Base-by-base conservation (phyloP, 2,888 invertebrate genomes). In the Chirona hameri region DNA sequence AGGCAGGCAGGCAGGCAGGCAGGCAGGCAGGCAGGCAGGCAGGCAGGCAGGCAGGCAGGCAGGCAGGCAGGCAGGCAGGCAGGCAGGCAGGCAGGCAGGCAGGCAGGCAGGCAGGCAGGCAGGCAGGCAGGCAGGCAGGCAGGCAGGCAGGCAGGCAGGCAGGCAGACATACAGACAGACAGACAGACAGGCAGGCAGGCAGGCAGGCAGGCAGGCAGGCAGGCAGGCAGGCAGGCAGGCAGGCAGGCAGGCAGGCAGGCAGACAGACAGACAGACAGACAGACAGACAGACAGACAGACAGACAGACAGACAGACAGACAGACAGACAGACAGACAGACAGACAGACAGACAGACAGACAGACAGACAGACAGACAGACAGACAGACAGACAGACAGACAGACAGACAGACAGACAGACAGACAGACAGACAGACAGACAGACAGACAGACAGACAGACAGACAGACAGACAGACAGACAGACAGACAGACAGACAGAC, bases 381-480 rank as follows among this genome's bases (percentile, higher is more conserved):
- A 39, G 39, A 39, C 39, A 39, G 39, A 39, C 39, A 39, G 39
- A 39, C 39, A 39, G 39, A 39, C 39, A 39, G 39, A 39, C 39
- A 39, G 39, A 39, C 39, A 39, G 39, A 60, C n/a, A 60, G 69
- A 69, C 27, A 15, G 69, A 69, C 69, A 0, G 69, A 69, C 69
- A 15, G 69, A 69, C 39, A 39, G 39, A n/a, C 69, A 69, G 69
- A 69, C 69, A 15, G 69, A 69, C 24, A n/a, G 69, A n/a, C 69
- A n/a, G 69, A 69, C 69, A 69, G 24, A 5, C 69, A 69, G 21
- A n/a, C 69, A n/a, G 69, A 27, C 69, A 69, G 69, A 21, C 69
- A 69, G 69, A 69, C 21, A 27, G 69, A 69, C 69, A 69, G 69
- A n/a, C 27, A 69, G 69, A 69, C 69, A 69, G 69, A 69, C 27